Conservation (phyloP, 2,888 invertebrate species). For the Ceraclea dissimilis region DNA sequence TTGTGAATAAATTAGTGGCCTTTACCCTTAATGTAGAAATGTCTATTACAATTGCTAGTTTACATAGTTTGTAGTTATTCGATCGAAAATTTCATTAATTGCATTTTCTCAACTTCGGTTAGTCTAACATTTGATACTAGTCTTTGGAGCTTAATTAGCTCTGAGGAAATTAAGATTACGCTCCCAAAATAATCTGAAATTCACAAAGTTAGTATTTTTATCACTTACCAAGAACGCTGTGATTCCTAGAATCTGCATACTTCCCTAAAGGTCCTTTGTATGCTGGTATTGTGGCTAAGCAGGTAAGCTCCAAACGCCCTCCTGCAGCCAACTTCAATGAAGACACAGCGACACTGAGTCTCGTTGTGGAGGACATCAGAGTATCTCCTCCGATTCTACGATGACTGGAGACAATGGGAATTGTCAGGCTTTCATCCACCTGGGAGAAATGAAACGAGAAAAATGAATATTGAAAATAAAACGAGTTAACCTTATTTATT, state of each 20-base stretch:
- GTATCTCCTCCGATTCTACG: constrained; percentile 6
- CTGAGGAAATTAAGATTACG: too few relatives aligned
- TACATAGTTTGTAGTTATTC: too few relatives aligned
- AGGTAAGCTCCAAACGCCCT: constrained; percentile 63
- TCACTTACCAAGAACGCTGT: constrained; percentile 62
- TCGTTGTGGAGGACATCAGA: constrained; percentile 52
- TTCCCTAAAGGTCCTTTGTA: constrained; percentile 62
- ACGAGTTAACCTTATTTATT: not conserved
- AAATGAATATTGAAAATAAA: not conserved
- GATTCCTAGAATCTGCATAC: constrained; percentile 67
- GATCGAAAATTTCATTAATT: too few relatives aligned
- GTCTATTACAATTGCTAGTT: too few relatives aligned
- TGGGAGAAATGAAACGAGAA: constrained; percentile 1
- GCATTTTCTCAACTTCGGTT: too few relatives aligned
- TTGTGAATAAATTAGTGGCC: too few relatives aligned
- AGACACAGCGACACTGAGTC: constrained; percentile 65
- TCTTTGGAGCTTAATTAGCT: too few relatives aligned
- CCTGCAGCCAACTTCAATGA: constrained; percentile 63
- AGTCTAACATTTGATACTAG: too few relatives aligned
- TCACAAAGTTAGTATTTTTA: too few relatives aligned
- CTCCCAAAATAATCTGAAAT: too few relatives aligned
- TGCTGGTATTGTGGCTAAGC: constrained; percentile 71
- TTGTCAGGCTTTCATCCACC: constrained; percentile 23
- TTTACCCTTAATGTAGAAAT: too few relatives aligned
- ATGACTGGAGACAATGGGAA: constrained; percentile 10